Conservation (phyloP, 2,888 invertebrate genomes). For the Mythimna loreyi region DNA sequence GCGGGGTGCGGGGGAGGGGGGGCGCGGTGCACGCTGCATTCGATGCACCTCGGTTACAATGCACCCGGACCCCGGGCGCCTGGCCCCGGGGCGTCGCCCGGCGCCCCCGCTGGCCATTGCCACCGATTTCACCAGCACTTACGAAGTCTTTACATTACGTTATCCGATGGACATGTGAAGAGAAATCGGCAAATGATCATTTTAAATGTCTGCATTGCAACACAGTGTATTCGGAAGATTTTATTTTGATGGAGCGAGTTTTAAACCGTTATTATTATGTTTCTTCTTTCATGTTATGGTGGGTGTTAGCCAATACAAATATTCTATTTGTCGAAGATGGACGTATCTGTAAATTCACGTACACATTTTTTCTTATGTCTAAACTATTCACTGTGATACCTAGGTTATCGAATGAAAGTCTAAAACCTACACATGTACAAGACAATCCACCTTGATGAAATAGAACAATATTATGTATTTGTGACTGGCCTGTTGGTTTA, state of each 20-base stretch:
- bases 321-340: no score
- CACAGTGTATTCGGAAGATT: not conserved
- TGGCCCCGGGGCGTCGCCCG: conserved; percentile 60
- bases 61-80: conserved; percentile 73
- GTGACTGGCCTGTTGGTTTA: no score
- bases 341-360: no score
- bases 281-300: not conserved
- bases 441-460: no score
- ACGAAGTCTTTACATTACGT: conserved; percentile 69
- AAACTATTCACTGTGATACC: no score
- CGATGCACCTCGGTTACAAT: conserved; percentile 78
- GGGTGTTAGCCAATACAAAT: not conserved
- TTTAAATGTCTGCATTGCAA: conserved; percentile 31
- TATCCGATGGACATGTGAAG: conserved; percentile 49
- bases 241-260: conserved; percentile 3
- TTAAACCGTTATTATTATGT: not conserved
- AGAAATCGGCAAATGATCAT: conserved; percentile 38
- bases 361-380: no score
- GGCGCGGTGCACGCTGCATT: conserved; percentile 75
- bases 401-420: no score
- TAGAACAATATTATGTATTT: no score
- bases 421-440: no score
- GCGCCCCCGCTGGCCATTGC: conserved; percentile 79
- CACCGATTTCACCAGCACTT: conserved; percentile 79
- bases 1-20: conserved; percentile 46